Conservation (phyloP, 64 coral and sea anemone genomes). For the Acropora tenuis region DNA sequence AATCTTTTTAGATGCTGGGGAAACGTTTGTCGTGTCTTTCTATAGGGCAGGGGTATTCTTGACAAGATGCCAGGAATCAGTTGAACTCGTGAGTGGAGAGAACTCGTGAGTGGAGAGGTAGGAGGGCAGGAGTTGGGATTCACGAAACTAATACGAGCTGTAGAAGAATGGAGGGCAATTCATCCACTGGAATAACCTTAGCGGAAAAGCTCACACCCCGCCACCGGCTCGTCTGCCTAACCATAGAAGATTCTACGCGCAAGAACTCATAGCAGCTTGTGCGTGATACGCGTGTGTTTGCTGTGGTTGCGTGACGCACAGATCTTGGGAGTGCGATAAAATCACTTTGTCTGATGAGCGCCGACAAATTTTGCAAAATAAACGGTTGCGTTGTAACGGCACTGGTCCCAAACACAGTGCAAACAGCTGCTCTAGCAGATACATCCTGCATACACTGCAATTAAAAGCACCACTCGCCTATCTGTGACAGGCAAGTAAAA, state of each 20-base stretch:
- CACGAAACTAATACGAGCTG: slow-evolving; percentile 23
- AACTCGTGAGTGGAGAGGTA: background rate
- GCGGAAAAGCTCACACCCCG: slow-evolving; percentile 13
- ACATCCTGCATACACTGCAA: too few relatives aligned
- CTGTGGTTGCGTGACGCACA: slow-evolving; percentile 16
- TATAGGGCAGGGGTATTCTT: slow-evolving; percentile 9
- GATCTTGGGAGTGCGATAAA: slow-evolving; percentile 13
- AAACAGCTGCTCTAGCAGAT: too few relatives aligned
- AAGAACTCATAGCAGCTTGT: background rate
- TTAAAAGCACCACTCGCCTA: too few relatives aligned
- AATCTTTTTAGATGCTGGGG: slow-evolving; percentile 45
- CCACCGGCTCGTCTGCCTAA: background rate
- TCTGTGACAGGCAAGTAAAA: too few relatives aligned
- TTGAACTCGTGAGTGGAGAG: slow-evolving; percentile 44
- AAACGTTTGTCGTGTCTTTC: background rate
- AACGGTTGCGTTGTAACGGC: slow-evolving; percentile 5
- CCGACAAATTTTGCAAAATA: slow-evolving; percentile 17
- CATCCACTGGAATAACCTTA: slow-evolving; percentile 2
- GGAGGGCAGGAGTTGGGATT: slow-evolving; percentile 14
- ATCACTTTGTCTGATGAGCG: background rate
- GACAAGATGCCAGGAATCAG: slow-evolving; percentile 53
- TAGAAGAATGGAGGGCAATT: slow-evolving; percentile 21
- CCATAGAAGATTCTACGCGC: slow-evolving; percentile 15
- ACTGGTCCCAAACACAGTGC: too few relatives aligned
- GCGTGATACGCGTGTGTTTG: slow-evolving; percentile 9